Evolutionary conservation across 2,113 vertebrate species (phyloP).

Genomic region (Protomyctophum bolini): DNA sequence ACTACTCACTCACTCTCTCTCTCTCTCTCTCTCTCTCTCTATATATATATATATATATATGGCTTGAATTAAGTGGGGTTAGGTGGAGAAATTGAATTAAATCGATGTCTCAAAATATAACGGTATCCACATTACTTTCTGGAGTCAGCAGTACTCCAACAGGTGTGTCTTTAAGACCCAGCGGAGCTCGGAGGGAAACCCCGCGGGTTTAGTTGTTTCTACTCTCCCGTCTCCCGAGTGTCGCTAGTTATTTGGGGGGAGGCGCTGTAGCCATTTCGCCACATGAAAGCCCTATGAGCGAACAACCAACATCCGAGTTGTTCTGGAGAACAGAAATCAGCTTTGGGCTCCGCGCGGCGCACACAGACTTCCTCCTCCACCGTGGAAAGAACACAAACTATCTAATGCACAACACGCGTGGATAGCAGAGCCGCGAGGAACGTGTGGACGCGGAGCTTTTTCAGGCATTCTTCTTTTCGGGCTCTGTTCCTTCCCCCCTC

Average conservation of each 20-base stretch:
- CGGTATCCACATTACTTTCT: too few species aligned
- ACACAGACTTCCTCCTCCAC: constrained; percentile 66
- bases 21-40: too few species aligned
- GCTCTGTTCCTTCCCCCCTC: constrained; percentile 41
- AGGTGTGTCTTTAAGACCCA: constrained; percentile 78
- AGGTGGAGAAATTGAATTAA: too few species aligned
- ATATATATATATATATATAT: too few species aligned
- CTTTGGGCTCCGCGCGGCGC: constrained; percentile 59
- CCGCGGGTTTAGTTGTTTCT: constrained; percentile 75
- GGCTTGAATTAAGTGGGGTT: too few species aligned
- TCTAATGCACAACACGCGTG: constrained; percentile 63
- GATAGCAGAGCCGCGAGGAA: constrained; percentile 60
- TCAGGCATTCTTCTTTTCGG: constrained; percentile 56
- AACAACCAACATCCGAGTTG: constrained; percentile 69
- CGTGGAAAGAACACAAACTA: constrained; percentile 64
- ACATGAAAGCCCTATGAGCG: constrained; percentile 74
- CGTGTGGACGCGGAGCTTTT: constrained; percentile 11
- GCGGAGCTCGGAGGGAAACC: constrained; percentile 76
- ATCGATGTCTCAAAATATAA: too few species aligned
- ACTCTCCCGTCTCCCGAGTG: constrained; percentile 76
- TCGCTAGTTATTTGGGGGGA: constrained; percentile 81
- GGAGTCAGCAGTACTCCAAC: constrained; percentile 11
- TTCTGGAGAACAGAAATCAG: constrained; percentile 61
- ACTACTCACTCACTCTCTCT: too few species aligned
- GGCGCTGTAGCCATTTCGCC: constrained; percentile 81